These are phyloP conservation scores for Syngnathoides biaculeatus DNA, from an alignment of 2,113 vertebrate genomes.

Conservation along the genomic window DNA sequence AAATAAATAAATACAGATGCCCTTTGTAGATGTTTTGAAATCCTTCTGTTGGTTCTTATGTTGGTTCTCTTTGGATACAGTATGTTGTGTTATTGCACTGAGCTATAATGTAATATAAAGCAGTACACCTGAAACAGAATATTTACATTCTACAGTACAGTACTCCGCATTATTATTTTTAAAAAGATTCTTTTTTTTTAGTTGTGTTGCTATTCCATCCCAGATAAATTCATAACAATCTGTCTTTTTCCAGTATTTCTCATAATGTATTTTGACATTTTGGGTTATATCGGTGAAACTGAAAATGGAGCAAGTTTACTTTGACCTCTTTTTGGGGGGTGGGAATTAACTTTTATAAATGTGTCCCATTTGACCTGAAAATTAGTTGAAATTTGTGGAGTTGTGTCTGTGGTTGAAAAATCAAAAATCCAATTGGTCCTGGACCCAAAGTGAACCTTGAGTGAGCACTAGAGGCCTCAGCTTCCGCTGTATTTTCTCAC, in stretches of 20 bases:
- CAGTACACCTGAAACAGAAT: too few relatives aligned
- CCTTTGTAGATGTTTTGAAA: background rate
- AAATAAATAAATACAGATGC: background rate
- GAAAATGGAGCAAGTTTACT: background rate
- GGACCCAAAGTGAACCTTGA: background rate
- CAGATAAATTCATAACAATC: background rate
- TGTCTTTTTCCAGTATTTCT: too few relatives aligned
- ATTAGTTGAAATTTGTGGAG: background rate
- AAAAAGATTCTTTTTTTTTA: background rate
- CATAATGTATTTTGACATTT: background rate
- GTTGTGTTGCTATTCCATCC: background rate
- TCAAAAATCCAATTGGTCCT: background rate
- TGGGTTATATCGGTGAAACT: background rate
- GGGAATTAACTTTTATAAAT: background rate
- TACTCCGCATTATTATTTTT: background rate
- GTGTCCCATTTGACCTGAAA: background rate
- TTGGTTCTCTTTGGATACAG: background rate
- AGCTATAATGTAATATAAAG: background rate
- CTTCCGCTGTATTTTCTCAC: constrained; percentile 30
- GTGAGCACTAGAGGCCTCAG: constrained; percentile 32
- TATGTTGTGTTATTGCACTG: background rate
- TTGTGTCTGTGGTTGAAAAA: background rate
- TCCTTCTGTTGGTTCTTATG: background rate
- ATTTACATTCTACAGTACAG: too few relatives aligned
- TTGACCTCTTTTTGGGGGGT: background rate